Base-by-base conservation (phyloP, 2,888 invertebrate species). In the Galeruca laticollis region DNA sequence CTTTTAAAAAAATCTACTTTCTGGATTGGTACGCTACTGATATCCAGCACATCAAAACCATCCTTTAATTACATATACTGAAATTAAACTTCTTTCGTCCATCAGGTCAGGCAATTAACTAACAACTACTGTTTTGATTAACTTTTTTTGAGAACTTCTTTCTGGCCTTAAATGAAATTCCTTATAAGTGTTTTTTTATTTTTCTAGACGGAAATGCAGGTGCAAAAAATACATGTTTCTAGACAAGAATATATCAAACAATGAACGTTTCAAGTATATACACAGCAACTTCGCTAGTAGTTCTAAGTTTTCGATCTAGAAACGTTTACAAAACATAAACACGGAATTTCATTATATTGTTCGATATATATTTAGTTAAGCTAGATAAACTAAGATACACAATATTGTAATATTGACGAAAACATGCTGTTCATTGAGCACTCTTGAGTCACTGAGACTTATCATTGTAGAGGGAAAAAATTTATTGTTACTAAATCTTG, bases 51-150 rank as follows among this genome's bases (percentile, higher is more conserved):
- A 63, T 63, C 56, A 56, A 66, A 71, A 57, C 65, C 71, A 70
- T 75, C 72, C 71, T 72, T 71, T 75, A 73, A 75, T 75, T 72
- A 72, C 43, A 40, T 18, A 43, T 64, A 68, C 70, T 72, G 65
- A 74, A 75, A 75, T 73, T 73, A 66, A 72, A 72, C 69, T 68
- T 63, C 61, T 72, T 68, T 60, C 56, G 13, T 61, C 61, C 68
- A 61, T 68, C 56, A 61, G 60, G 43, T 56, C 54, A 54, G n/a
- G 69, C 68, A 69, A 72, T 72, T 69, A 72, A 60, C 54, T 56
- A 43, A 31, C 31, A 68, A 61, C 68, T 68, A 68, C 68, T 68
- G 68, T 68, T 61, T 68, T 61, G 68, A 68, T 68, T 68, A 68
- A 60, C 61, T 52, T 68, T 68, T 54, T 57, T 47, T 47, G 0